These are phyloP conservation scores for Crocodylus rhombifer DNA, from an alignment of 2,797 vertebrate genomes.

Conservation along the genomic window DNA sequence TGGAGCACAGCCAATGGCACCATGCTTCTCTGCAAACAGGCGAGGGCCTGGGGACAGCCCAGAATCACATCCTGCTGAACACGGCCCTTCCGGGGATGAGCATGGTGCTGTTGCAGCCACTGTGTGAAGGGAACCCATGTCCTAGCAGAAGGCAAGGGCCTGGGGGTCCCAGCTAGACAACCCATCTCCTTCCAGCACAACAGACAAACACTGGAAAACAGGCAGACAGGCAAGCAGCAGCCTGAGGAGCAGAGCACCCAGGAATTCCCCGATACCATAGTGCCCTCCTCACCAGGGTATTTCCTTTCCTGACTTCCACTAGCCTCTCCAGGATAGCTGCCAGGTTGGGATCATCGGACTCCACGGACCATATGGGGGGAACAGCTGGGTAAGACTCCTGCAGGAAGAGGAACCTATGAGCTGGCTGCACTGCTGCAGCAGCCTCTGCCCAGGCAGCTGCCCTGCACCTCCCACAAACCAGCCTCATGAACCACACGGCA, in stretches of 20 bases:
- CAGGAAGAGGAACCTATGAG: background rate
- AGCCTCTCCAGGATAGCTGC: conserved; percentile 95
- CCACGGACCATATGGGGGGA: conserved; percentile 97
- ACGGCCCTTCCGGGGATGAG: background rate
- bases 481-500: background rate
- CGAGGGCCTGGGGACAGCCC: background rate
- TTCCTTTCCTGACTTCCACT: conserved; percentile 95
- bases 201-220: background rate
- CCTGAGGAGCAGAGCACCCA: too few species aligned
- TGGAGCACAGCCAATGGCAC: accelerated
- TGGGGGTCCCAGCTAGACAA: background rate
- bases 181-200: background rate
- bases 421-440: too few species aligned
- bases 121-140: background rate
- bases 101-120: accelerated
- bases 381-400: conserved; percentile 95
- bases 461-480: accelerated
- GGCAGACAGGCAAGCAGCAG: background rate
- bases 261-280: background rate
- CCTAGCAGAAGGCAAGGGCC: background rate
- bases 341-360: conserved; percentile 96
- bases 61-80: background rate
- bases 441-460: background rate
- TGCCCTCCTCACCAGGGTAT: conserved; percentile 87
- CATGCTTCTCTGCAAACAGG: accelerated